Conservation (phyloP, 2,888 invertebrate species). For the Antheraea yamamai region DNA sequence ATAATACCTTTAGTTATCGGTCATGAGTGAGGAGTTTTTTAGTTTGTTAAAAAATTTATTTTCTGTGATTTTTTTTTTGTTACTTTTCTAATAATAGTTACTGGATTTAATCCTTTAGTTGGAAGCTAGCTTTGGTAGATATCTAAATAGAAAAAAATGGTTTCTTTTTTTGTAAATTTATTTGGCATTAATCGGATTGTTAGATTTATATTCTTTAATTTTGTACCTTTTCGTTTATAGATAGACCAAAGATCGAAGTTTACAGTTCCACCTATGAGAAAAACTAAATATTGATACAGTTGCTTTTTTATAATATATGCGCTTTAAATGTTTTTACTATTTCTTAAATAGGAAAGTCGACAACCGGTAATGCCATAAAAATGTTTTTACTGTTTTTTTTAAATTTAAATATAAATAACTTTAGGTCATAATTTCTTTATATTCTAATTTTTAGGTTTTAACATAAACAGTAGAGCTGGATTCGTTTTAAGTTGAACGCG, state of each 20-base stretch:
- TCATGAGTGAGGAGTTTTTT: slow-evolving; percentile 41
- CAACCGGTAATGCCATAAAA: slow-evolving; percentile 40
- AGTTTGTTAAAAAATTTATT: slow-evolving; percentile 64
- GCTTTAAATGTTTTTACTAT: slow-evolving; percentile 33
- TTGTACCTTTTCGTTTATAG: slow-evolving; percentile 41
- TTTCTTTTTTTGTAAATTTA: slow-evolving; percentile 33
- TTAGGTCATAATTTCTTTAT: slow-evolving; percentile 15
- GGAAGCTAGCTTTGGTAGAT: slow-evolving; percentile 42
- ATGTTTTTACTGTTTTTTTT: slow-evolving; percentile 7
- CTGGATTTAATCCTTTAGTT: slow-evolving; percentile 72
- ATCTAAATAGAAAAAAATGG: slow-evolving; percentile 18
- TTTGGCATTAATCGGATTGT: slow-evolving; percentile 49
- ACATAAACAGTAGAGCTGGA: slow-evolving; percentile 30
- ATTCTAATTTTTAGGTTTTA: slow-evolving; percentile 20
- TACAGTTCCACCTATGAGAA: slow-evolving; percentile 34
- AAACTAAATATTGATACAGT: slow-evolving; percentile 28
- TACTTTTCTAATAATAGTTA: slow-evolving; percentile 58
- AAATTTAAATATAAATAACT: slow-evolving; percentile 25
- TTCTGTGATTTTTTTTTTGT: slow-evolving; percentile 73
- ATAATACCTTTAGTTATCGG: slow-evolving; percentile 49
- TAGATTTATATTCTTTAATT: slow-evolving; percentile 29
- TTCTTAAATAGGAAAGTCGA: slow-evolving; percentile 14
- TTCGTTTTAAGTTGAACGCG: slow-evolving; percentile 5
- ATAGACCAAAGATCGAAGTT: slow-evolving; percentile 66
- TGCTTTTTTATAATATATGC: slow-evolving; percentile 56